phyloP scores from a whole-genome alignment of 1,140 invertebrate genomes.

The Heliconius nattereri region DNA sequence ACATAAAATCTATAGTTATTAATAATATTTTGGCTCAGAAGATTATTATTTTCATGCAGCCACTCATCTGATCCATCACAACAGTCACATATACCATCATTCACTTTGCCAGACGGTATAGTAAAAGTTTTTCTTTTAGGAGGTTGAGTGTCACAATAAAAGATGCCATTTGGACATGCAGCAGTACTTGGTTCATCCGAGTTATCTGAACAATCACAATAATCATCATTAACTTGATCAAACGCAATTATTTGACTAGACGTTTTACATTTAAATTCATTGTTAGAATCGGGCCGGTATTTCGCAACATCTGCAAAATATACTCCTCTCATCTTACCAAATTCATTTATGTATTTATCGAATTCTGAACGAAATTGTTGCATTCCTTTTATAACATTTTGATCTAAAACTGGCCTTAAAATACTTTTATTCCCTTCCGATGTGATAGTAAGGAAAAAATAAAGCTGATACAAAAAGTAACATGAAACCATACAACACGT shows the following conservation, averaged over 20 bases:
- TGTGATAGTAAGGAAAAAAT: constrained; percentile 71
- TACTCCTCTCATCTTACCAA: constrained; percentile 67
- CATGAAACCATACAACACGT: constrained; percentile 56
- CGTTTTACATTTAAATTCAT: constrained; percentile 65
- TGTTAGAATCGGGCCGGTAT: constrained; percentile 62
- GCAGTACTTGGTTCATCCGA: constrained; percentile 95
- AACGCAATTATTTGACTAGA: constrained; percentile 60
- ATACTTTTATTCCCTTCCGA: constrained; percentile 51
- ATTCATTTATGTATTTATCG: constrained; percentile 67
- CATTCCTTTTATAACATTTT: constrained; percentile 48
- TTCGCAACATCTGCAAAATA: constrained; percentile 54
- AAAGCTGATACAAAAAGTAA: constrained; percentile 71
- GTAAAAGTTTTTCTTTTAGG: constrained; percentile 68
- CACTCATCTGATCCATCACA: constrained; percentile 92
- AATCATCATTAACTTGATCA: constrained; percentile 94
- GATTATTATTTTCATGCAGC: constrained; percentile 52
- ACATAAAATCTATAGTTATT: constrained; percentile 62
- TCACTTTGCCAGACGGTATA: constrained; percentile 86
- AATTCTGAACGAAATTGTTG: constrained; percentile 57
- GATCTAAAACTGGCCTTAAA: constrained; percentile 53
- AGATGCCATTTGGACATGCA: constrained; percentile 91
- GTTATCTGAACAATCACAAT: constrained; percentile 95
- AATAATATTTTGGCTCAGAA: constrained; percentile 57
- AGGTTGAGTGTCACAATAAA: constrained; percentile 87
- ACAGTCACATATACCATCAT: constrained; percentile 97